These are phyloP conservation scores for Drosophila sechellia DNA, from an alignment of 1,140 invertebrate species.

Conservation along the genomic window DNA sequence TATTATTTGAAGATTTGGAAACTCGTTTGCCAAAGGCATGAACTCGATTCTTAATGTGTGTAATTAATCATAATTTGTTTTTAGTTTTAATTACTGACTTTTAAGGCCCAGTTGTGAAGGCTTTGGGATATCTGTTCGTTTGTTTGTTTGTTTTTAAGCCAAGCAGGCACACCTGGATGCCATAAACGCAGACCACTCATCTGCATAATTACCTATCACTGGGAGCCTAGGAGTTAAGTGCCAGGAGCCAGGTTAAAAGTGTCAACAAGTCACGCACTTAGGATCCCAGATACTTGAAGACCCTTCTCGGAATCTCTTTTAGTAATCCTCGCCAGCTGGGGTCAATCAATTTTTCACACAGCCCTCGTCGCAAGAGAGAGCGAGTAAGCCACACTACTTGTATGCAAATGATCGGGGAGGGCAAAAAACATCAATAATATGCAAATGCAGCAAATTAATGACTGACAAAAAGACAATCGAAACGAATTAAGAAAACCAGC, in stretches of 20 bases:
- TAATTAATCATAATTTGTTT: slow-evolving; percentile 82
- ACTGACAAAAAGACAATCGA: slow-evolving; percentile 83
- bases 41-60: slow-evolving; percentile 74
- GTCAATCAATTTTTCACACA: slow-evolving; percentile 70
- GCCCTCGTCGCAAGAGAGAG: slow-evolving; percentile 11
- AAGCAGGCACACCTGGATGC: slow-evolving; percentile 63
- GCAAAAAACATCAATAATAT: slow-evolving; percentile 77
- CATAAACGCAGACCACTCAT: slow-evolving; percentile 48
- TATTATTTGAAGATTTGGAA: slow-evolving; percentile 62
- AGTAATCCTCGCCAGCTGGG: slow-evolving; percentile 21
- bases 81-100: slow-evolving; percentile 62
- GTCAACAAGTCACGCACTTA: slow-evolving; percentile 58
- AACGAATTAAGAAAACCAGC: slow-evolving; percentile 78
- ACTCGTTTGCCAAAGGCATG: slow-evolving; percentile 73
- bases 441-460: slow-evolving; percentile 82
- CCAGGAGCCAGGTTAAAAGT: slow-evolving; percentile 32
- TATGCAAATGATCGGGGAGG: slow-evolving; percentile 64
- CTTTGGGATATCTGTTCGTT: neutral
- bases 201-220: slow-evolving; percentile 53
- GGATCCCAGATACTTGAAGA: neutral
- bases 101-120: slow-evolving; percentile 37
- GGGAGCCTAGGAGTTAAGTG: neutral
- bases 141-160: neutral
- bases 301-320: neutral
- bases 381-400: neutral